Evolutionary conservation across 2,113 vertebrate species (phyloP).

Genomic region (Nanger granti): DNA sequence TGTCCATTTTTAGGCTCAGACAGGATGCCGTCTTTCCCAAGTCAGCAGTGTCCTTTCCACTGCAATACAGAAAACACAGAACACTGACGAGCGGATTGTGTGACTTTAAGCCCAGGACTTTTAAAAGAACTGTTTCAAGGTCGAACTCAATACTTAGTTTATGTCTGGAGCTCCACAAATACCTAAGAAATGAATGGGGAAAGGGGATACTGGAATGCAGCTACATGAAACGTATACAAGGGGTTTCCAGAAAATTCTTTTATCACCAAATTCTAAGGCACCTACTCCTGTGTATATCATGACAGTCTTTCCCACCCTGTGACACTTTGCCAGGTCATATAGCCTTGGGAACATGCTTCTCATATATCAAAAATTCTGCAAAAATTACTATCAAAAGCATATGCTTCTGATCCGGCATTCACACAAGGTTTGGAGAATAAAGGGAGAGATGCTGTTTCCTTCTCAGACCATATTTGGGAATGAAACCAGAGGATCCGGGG

Average conservation of each 20-base stretch:
- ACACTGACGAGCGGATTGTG: background rate
- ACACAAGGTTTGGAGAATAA: conserved; percentile 17
- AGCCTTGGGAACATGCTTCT: background rate
- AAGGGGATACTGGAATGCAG: background rate
- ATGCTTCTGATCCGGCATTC: conserved; percentile 28
- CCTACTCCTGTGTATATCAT: background rate
- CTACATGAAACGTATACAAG: background rate
- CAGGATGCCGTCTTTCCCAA: background rate
- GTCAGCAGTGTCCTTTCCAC: background rate
- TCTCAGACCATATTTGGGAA: conserved; percentile 48
- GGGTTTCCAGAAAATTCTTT: background rate
- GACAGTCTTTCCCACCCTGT: background rate
- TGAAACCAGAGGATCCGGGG: background rate
- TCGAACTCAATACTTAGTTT: background rate
- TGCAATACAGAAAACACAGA: background rate
- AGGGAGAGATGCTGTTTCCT: conserved; percentile 25
- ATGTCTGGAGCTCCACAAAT: background rate
- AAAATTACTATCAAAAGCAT: conserved; percentile 18
- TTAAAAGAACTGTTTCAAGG: background rate
- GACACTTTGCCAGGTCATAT: background rate
- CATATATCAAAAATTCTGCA: background rate
- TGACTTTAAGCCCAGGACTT: background rate
- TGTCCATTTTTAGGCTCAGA: background rate
- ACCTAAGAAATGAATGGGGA: background rate
- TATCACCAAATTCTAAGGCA: background rate